Percentiles rank a stretch among this genome's conserved stretches.
phyloP scores from a whole-genome alignment of 2,113 vertebrate genomes.

The Kryptolebias marmoratus region DNA sequence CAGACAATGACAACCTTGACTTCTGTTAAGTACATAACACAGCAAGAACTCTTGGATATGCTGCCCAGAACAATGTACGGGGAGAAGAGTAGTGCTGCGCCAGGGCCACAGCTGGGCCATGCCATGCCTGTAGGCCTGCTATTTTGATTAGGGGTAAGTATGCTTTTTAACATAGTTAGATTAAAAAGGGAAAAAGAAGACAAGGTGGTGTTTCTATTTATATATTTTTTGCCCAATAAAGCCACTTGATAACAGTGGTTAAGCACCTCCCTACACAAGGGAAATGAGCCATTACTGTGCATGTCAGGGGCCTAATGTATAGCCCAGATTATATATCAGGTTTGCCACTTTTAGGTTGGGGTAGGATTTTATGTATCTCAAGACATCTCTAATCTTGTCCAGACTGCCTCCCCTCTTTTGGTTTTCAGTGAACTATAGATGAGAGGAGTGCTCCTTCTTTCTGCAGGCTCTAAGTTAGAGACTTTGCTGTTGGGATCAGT shows the following conservation, averaged over 20 bases:
- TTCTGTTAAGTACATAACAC: slow-evolving; percentile 92
- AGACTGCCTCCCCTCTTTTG: slow-evolving; percentile 63
- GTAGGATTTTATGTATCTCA: slow-evolving; percentile 69
- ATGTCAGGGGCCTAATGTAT: slow-evolving; percentile 52
- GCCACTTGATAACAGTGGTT: slow-evolving; percentile 59
- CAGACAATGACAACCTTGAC: slow-evolving; percentile 95
- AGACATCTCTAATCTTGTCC: slow-evolving; percentile 69
- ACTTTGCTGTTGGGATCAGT: slow-evolving; percentile 78
- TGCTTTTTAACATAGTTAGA: slow-evolving; percentile 86
- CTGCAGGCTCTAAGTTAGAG: slow-evolving; percentile 63
- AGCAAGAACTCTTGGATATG: slow-evolving; percentile 90
- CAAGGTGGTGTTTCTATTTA: slow-evolving; percentile 48
- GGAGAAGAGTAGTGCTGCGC: slow-evolving; percentile 83
- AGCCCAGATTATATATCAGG: slow-evolving; percentile 66
- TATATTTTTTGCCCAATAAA: slow-evolving; percentile 58
- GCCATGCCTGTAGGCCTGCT: slow-evolving; percentile 87
- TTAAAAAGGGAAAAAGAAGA: slow-evolving; percentile 42
- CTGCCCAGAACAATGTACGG: slow-evolving; percentile 88
- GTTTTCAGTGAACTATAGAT: slow-evolving; percentile 77
- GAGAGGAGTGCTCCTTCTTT: slow-evolving; percentile 69
- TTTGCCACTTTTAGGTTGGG: slow-evolving; percentile 78
- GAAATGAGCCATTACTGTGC: slow-evolving; percentile 53
- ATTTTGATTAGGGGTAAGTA: slow-evolving; percentile 89
- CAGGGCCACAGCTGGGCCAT: slow-evolving; percentile 87
- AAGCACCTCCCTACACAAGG: slow-evolving; percentile 54